Evolutionary conservation across 1,140 invertebrate species (phyloP).

Genomic region (Papilio polytes): DNA sequence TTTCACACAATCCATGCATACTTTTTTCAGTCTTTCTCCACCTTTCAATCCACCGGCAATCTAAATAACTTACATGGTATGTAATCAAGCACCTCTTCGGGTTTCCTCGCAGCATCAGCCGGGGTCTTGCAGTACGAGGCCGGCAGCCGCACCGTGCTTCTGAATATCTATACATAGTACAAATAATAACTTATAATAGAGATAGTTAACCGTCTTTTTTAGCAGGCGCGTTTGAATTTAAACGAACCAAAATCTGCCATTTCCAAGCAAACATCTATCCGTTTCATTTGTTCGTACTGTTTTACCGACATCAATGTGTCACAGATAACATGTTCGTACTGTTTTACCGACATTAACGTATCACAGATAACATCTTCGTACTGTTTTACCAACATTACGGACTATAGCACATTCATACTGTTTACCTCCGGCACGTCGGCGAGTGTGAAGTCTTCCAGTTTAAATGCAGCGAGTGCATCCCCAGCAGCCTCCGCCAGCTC

Average conservation of each 20-base stretch:
- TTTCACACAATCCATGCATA: too few species aligned
- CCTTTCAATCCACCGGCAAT: too few species aligned
- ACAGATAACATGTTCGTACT: background rate
- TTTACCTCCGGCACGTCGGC: constrained; percentile 67
- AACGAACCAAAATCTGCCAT: background rate
- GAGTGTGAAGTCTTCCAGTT: constrained; percentile 75
- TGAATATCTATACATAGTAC: constrained; percentile 68
- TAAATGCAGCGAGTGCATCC: constrained; percentile 81
- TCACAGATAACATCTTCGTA: background rate
- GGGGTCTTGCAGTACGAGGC: constrained; percentile 76
- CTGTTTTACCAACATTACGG: background rate
- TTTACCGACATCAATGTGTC: background rate
- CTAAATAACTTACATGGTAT: constrained; percentile 73
- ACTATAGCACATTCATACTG: background rate
- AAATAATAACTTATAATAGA: too few species aligned
- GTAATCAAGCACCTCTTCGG: constrained; percentile 82
- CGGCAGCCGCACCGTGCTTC: constrained; percentile 76
- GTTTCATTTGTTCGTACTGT: background rate
- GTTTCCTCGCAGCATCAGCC: constrained; percentile 76
- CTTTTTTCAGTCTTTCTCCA: too few species aligned
- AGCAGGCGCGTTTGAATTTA: too few species aligned
- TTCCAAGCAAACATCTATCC: too few species aligned
- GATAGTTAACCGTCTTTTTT: too few species aligned
- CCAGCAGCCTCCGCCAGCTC: constrained; percentile 82
- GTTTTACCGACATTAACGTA: background rate